phyloP scores from a whole-genome alignment of 2,113 vertebrate species.

The Struthio camelus region DNA sequence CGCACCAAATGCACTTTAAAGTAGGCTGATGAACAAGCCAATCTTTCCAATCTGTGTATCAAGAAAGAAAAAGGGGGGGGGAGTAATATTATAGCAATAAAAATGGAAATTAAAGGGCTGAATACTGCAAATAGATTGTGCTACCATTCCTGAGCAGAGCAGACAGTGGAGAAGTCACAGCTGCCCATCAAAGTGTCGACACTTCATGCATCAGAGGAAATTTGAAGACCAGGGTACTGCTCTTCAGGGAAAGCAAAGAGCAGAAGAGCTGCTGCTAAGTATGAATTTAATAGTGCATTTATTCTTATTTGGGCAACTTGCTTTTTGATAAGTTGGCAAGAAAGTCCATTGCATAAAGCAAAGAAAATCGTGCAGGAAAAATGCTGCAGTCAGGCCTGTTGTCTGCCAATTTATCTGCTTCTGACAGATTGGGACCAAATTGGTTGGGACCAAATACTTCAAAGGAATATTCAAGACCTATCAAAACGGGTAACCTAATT shows the following conservation, averaged over 20 bases:
- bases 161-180: conserved; percentile 11
- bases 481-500: background rate
- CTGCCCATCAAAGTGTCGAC: conserved; percentile 14
- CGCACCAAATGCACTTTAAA: background rate
- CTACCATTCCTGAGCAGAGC: conserved; percentile 44
- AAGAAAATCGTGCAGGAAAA: background rate
- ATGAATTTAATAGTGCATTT: background rate
- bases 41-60: conserved; percentile 13
- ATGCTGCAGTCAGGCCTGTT: background rate
- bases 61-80: background rate
- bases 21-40: background rate
- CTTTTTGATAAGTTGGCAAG: background rate
- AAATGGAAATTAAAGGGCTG: conserved; percentile 57
- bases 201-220: conserved; percentile 35
- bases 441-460: background rate
- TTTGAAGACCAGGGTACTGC: background rate
- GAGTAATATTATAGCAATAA: conserved; percentile 27
- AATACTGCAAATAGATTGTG: conserved; percentile 23
- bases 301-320: background rate
- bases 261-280: background rate
- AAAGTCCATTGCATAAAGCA: background rate
- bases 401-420: background rate
- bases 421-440: too few relatives aligned
- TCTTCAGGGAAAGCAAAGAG: background rate
- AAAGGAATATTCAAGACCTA: background rate